A percentile compares a stretch with the other conserved stretches of the same genome.
Conservation (phyloP, 2,113 vertebrate genomes). For the Lutjanus erythropterus region DNA sequence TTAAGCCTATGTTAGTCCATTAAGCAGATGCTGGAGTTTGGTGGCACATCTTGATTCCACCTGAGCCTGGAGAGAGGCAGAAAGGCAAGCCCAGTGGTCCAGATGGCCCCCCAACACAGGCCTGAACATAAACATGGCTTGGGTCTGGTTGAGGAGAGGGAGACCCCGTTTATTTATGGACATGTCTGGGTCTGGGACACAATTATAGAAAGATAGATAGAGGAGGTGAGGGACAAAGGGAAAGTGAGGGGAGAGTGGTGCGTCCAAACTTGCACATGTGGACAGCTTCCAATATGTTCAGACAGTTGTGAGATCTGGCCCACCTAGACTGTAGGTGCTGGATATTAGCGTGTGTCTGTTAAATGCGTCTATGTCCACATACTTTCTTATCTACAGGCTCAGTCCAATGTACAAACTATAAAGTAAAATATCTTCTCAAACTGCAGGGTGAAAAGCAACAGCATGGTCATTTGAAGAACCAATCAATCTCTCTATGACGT, state of each 20-base stretch:
- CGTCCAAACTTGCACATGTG: constrained; percentile 43
- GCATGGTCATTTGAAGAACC: constrained; percentile 36
- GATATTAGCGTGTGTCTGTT: constrained; percentile 20
- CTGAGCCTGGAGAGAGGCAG: constrained; percentile 69
- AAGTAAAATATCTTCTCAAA: constrained; percentile 29
- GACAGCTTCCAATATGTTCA: constrained; percentile 48
- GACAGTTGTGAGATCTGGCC: constrained; percentile 52
- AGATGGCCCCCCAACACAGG: constrained; percentile 65
- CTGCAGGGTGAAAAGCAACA: background rate
- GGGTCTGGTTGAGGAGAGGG: constrained; percentile 72
- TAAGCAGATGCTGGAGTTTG: constrained; percentile 48
- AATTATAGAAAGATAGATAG: constrained; percentile 78
- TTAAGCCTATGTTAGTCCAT: constrained; percentile 44
- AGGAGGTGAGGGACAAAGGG: constrained; percentile 68
- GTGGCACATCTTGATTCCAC: constrained; percentile 82
- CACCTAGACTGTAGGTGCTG: constrained; percentile 61
- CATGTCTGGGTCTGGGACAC: constrained; percentile 82
- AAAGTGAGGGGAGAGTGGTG: constrained; percentile 38
- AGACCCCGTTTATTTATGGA: constrained; percentile 85
- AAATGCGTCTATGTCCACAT: constrained; percentile 20
- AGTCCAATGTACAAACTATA: constrained; percentile 65
- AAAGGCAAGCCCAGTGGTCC: constrained; percentile 64
- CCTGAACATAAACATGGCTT: constrained; percentile 82
- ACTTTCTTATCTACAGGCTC: constrained; percentile 52
- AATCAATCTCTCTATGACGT: constrained; percentile 69